A percentile compares a stretch with the other conserved stretches of the same genome.
phyloP scores from a whole-genome alignment of 2,888 invertebrate genomes.

The Drosophila anomalata region DNA sequence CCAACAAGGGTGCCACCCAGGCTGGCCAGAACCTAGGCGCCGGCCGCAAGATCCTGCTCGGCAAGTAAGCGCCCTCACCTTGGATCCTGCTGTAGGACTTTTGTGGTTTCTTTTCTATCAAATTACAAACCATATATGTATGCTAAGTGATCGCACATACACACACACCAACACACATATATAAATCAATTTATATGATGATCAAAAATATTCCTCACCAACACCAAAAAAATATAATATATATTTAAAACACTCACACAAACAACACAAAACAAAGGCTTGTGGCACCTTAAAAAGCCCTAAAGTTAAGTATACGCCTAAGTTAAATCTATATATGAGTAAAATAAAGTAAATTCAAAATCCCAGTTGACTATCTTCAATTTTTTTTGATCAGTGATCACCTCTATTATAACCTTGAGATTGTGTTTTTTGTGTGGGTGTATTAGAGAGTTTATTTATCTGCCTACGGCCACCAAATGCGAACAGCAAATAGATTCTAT shows the following conservation, averaged over 20 bases:
- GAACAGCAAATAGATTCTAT: slow-evolving; percentile 28
- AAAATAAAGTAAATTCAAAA: slow-evolving; percentile 55
- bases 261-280: slow-evolving; percentile 49
- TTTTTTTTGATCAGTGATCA: slow-evolving; percentile 28
- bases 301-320: slow-evolving; percentile 80
- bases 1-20: slow-evolving; percentile 97
- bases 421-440: slow-evolving; percentile 59
- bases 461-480: slow-evolving; percentile 26
- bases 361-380: slow-evolving; percentile 17
- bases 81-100: slow-evolving; percentile 17
- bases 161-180: slow-evolving; percentile 18
- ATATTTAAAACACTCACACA: slow-evolving; percentile 53
- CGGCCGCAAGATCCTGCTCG: slow-evolving; percentile 94
- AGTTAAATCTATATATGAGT: slow-evolving; percentile 76
- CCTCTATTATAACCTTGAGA: slow-evolving; percentile 63
- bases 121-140: slow-evolving; percentile 48
- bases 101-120: slow-evolving; percentile 31
- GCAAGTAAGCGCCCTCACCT: slow-evolving; percentile 87
- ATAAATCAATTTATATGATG: slow-evolving; percentile 31
- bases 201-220: slow-evolving; percentile 65
- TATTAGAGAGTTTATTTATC: slow-evolving; percentile 53
- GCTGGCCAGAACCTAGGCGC: slow-evolving; percentile 96
- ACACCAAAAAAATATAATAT: slow-evolving; percentile 18
- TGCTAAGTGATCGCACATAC: slow-evolving; percentile 48
- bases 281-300: slow-evolving; percentile 39